Evolutionary conservation across 2,113 vertebrate genomes (phyloP), one percentile per base, ranked within the genome.

Genomic region (Chlorodrepanis virens): DNA sequence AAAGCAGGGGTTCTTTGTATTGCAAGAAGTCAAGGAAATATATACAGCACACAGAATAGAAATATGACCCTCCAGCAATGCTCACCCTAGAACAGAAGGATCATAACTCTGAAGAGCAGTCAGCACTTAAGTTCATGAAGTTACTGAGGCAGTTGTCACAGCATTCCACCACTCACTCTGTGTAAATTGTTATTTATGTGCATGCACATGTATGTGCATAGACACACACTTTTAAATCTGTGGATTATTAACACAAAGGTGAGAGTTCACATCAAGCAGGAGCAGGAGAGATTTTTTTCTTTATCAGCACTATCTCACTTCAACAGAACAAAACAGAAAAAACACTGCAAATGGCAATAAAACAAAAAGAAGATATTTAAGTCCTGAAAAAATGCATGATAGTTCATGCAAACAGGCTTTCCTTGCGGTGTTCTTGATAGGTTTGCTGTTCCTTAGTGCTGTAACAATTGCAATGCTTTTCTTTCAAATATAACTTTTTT

Each of bases 81-180:
- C 94, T 89, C 74, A 57, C 31, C 83, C 77, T 27, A 59, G 59
- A 97, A 94, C 60, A 87, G 75, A 87, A 96, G 84, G 79, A 83
- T 74, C 68, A 25, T 78, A 93, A 93, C 28, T 80, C 69, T 81
- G 56, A 71, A 70, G 42, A 93, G 81, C 71, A 97, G 93, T 86
- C 93, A 97, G 74, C 86, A 82, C 88, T 89, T 52, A 53, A 93
- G 74, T 60, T 95, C 78, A n/a, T 70, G 50, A 92, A 91, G 82
- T 83, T 94, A 91, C 12, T 75, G 87, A 86, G 63, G 83, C 12
- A 2, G 60, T 83, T 95, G 87, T 91, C 75, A 81, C 54, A 81
- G 56, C 65, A 78, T 63, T 60, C 28, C 11, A 45, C 15, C 29
- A 47, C 42, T 70, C 50, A 37, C 16, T 60, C 52, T 29, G 39